A percentile compares a stretch with the other conserved stretches of the same genome.
Evolutionary conservation across 2,797 vertebrate species (phyloP).

Genomic region (Pseudochaenichthys georgianus): DNA sequence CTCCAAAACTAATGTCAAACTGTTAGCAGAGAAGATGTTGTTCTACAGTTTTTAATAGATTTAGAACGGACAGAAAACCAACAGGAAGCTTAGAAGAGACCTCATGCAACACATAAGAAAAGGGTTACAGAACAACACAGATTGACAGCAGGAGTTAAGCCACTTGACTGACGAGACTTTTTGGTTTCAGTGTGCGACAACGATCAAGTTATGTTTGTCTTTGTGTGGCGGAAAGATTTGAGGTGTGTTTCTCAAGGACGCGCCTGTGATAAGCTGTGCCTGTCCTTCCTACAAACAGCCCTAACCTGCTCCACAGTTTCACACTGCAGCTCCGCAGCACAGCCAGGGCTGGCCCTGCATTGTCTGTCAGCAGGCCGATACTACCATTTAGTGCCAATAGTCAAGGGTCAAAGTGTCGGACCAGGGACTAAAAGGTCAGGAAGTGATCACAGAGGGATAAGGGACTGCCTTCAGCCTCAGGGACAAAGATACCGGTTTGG

Average conservation of each 20-base stretch:
- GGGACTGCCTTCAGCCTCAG: background rate
- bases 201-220: background rate
- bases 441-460: background rate
- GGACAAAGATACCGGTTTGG: background rate
- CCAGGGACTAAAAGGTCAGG: background rate
- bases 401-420: background rate
- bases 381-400: slow-evolving; percentile 1
- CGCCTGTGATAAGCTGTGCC: slow-evolving; percentile 27
- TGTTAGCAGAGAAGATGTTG: background rate
- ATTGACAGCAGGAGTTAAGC: slow-evolving; percentile 23
- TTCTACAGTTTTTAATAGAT: too few species aligned
- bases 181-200: slow-evolving; percentile 37
- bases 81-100: slow-evolving; percentile 11
- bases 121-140: background rate
- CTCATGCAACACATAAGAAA: slow-evolving; percentile 11
- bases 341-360: slow-evolving; percentile 44
- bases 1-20: background rate
- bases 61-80: slow-evolving; percentile 9
- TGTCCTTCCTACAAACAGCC: slow-evolving; percentile 60
- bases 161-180: background rate
- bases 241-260: slow-evolving; percentile 50
- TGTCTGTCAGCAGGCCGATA: slow-evolving; percentile 16
- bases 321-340: slow-evolving; percentile 25
- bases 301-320: slow-evolving; percentile 77
- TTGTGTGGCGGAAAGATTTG: slow-evolving; percentile 10